Conservation (phyloP, 2,113 vertebrate species). For the Dromas ardeola region DNA sequence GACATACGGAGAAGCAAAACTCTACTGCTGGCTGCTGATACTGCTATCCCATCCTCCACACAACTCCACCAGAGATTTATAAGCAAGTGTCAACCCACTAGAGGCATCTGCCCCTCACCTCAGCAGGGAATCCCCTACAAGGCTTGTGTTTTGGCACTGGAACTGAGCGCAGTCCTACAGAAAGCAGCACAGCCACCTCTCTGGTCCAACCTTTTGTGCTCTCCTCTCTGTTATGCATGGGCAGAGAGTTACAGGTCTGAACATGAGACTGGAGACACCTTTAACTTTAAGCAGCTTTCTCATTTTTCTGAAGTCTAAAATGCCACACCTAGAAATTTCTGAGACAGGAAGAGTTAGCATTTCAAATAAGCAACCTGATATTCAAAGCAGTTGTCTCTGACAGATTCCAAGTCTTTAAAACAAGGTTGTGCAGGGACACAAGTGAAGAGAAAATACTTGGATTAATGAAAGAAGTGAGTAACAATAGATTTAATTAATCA, state of each 20-base stretch:
- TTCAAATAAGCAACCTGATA: slow-evolving; percentile 29
- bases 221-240: background rate
- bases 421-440: slow-evolving; percentile 26
- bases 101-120: background rate
- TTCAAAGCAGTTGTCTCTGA: background rate
- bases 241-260: background rate
- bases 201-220: background rate
- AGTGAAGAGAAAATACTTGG: slow-evolving; percentile 32
- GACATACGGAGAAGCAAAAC: background rate
- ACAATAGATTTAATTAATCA: slow-evolving; percentile 66
- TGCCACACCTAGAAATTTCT: slow-evolving; percentile 10
- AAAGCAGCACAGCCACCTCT: background rate
- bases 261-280: background rate
- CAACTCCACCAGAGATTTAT: background rate
- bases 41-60: background rate
- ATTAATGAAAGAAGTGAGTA: slow-evolving; percentile 61
- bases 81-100: background rate
- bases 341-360: background rate
- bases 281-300: background rate
- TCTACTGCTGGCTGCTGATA: background rate
- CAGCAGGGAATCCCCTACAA: background rate
- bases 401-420: background rate
- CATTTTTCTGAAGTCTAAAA: slow-evolving; percentile 7
- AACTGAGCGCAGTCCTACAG: background rate
- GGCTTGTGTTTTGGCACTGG: background rate